Base-by-base conservation (phyloP, 2,888 invertebrate species). In the Protodeltote pygarga region DNA sequence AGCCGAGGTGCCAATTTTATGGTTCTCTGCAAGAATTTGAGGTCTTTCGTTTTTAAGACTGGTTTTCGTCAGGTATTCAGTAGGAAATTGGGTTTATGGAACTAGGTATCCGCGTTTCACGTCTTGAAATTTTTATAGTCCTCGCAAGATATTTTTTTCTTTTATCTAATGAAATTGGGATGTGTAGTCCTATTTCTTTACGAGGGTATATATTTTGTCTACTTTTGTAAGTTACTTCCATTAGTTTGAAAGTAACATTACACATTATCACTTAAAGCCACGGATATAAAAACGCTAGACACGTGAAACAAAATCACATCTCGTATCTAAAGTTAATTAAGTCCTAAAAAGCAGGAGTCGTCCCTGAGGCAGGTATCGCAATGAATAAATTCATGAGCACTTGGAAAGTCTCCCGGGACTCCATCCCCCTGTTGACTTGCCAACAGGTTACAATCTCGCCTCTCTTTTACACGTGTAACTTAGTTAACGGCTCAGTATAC, bases 1-100 rank as follows among this genome's bases (percentile, higher is more conserved):
- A 61, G 59, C 66, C 63, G 67, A 74, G 62, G 63, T 67, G 70
- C 63, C 42, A 74, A 69, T 62, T 75, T 75, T 72, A 77, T 65
- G 67, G 38, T 53, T 53, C 63, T 58, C 54, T 66, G 61, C 65
- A 39, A 33, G 52, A 48, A 57, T 58, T 53, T 53, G 50, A 63
- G 51, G 51, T 55, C 46, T 62, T 55, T 40, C 49, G 35, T 37
- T 65, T 74, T 65, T 42, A 60, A 59, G 58, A 55, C 49, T 38
- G 11, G 38, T 50, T 51, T 48, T 42, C 29, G 21, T 20, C 29
- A 49, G 38, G 8, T 40, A 48, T 53, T 50, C 25, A 13, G 15
- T 40, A 8, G 24, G 37, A 45, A 48, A 62, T 44, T 42, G 38
- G 44, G 47, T 65, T 65, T 59, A 51, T 51, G 32, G 20, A 15